Evolutionary conservation across 2,797 vertebrate species (phyloP), one percentile per base, ranked within the genome.

Genomic region (Glossophaga mutica): DNA sequence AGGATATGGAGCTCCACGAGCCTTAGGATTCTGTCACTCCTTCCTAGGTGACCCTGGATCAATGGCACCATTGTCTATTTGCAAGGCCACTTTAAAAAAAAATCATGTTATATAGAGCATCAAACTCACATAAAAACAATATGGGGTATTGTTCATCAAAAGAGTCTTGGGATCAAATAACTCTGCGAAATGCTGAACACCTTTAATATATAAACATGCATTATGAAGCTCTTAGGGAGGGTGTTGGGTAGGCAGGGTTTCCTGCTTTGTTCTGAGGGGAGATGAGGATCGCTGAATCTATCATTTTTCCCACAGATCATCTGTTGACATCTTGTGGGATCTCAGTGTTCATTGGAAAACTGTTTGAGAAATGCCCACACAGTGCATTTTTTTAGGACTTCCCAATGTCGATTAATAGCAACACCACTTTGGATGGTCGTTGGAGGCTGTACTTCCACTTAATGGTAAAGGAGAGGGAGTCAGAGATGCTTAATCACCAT

Each of bases 211-310:
- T 32, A 67, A 19, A 42, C 37, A 3, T 21, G 22, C 7, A 10
- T 83, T 65, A 22, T 32, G 73, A 95, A 88, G 6, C 50, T 93
- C 48, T 37, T 37, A 37, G 52, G 77, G 50, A 94, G n/a, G 26
- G 22, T 32, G 2, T 11, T 26, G 44, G 52, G 7, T 26, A 0
- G 50, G 19, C 22, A 79, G 57, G 22, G 29, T 62, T 86, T 62
- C 42, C 37, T 87, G 1, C 34, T 44, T 12, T 68, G 87, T 70
- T 48, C 26, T 2, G 2, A 3, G 21, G 16, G 19, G 5, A 52
- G n/a, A 32, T 15, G 55, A 59, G 39, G 39, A n/a, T 32, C 48
- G 24, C 48, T 50, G 39, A 70, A 37, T 37, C 34, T 24, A 12
- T 73, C 65, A 9, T 65, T 92, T 85, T 29, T 1, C 55, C 18